phyloP scores from a whole-genome alignment of 1,140 invertebrate genomes.

The Scaptomyza montana region DNA sequence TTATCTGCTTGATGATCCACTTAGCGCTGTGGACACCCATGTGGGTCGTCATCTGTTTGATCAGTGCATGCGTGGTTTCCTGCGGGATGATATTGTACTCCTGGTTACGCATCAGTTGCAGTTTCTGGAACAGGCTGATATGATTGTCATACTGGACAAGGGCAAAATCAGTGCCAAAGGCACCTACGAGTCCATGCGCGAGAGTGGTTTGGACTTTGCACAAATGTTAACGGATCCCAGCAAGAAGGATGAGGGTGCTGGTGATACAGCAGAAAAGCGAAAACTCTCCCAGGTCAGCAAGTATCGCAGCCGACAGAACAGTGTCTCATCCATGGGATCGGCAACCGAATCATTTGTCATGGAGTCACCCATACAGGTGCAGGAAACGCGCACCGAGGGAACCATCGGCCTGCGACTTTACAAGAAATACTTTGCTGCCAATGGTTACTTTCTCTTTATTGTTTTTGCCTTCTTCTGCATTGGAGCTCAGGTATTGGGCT shows the following conservation, averaged over 20 bases:
- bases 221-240: constrained; percentile 85
- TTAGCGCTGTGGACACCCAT: constrained; percentile 91
- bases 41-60: constrained; percentile 89
- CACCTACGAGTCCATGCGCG: constrained; percentile 86
- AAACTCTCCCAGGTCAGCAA: constrained; percentile 68
- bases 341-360: constrained; percentile 86
- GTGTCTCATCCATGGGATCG: constrained; percentile 84
- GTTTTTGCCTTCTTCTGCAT: constrained; percentile 84
- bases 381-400: constrained; percentile 86
- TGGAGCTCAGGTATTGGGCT: constrained; percentile 87
- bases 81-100: constrained; percentile 89
- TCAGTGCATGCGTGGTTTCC: constrained; percentile 88
- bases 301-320: constrained; percentile 82
- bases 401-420: constrained; percentile 86
- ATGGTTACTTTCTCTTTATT: constrained; percentile 84
- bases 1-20: constrained; percentile 93
- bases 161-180: constrained; percentile 86
- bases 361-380: constrained; percentile 83
- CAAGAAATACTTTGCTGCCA: constrained; percentile 86
- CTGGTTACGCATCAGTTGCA: constrained; percentile 94
- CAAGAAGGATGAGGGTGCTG: constrained; percentile 80
- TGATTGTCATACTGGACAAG: constrained; percentile 87
- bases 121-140: constrained; percentile 91
- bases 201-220: constrained; percentile 87
- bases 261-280: constrained; percentile 47